Base-by-base conservation (phyloP, 2,888 invertebrate species). In the Drosophila borborema region DNA sequence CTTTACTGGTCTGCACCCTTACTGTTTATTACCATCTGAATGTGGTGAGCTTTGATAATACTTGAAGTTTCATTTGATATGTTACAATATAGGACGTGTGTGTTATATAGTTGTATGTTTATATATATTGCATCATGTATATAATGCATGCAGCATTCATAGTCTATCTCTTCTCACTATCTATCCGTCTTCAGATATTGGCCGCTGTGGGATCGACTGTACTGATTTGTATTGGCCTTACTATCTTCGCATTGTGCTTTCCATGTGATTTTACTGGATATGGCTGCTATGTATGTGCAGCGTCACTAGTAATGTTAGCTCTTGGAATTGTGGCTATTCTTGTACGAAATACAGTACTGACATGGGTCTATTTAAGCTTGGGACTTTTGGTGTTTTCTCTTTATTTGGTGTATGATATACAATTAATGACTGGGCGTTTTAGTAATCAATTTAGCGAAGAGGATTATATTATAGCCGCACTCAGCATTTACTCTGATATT, bases 241-340 rank as follows among this genome's bases (percentile, higher is more conserved):
- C 23, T 0, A 16, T 85, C 1, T 82, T 89, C 10, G 90, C 85
- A 0, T 2, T 48, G 0, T 75, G 61, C 14, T 74, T 74, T 0
- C 80, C 82, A 0, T 85, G 77, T 34, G 90, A 87, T 38, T 85
- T 89, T 16, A 85, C 88, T 0, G 54, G 67, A 10, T 87, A 66
- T 14, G 70, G 77, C 3, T 28, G 64, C 0, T 61, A 59, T 10
- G 0, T 80, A 8, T 61, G 62, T 5, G 53, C 66, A 2, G 0
- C 63, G 0, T 1, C n/a, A 0, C 0, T 84, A 2, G 1, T 62
- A 0, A 0, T 85, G 1, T 0, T 69, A 0, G 0, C 40, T 0
- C 0, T 75, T 12, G 55, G 56, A 0, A 0, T 88, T 0, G 34
- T n/a, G 0, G 2, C 7, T 0, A 18, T 14, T 16, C 64, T 53